Percentiles rank a stretch among this genome's conserved stretches.
Evolutionary conservation across 2,888 invertebrate genomes (phyloP).

Genomic region (Ptilodon capucinus): DNA sequence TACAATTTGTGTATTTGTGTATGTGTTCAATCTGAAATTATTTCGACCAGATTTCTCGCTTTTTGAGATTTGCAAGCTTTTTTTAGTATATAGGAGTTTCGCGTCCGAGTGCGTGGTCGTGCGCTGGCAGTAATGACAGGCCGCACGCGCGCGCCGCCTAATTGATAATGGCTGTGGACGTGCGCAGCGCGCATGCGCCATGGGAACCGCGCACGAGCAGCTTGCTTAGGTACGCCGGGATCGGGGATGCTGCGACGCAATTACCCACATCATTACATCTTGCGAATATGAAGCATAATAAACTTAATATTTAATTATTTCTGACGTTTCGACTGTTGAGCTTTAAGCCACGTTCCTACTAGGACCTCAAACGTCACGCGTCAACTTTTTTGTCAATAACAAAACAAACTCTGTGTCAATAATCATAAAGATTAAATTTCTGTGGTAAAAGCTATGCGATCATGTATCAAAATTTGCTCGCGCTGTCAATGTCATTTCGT

Average conservation of each 20-base stretch:
- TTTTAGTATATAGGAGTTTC: conserved; percentile 23
- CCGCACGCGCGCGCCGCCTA: conserved; percentile 77
- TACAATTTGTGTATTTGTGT: too few relatives aligned
- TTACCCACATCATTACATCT: conserved; percentile 40
- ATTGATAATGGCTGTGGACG: conserved; percentile 77
- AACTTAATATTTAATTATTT: background rate
- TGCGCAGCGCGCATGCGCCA: conserved; percentile 61
- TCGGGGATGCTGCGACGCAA: conserved; percentile 41
- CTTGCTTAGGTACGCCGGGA: conserved; percentile 12
- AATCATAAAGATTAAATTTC: too few relatives aligned
- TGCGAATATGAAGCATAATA: background rate
- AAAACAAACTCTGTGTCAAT: too few relatives aligned
- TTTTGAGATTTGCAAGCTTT: background rate
- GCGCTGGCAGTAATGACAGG: conserved; percentile 73
- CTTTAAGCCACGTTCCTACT: too few relatives aligned
- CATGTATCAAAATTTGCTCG: too few relatives aligned
- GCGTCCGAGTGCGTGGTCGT: conserved; percentile 67
- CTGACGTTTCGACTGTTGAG: too few relatives aligned
- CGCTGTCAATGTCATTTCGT: too few relatives aligned
- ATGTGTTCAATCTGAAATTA: background rate
- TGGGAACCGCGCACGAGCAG: conserved; percentile 52
- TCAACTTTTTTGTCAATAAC: too few relatives aligned
- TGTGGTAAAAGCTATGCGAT: too few relatives aligned
- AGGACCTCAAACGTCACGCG: too few relatives aligned
- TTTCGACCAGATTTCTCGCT: background rate